Conservation (phyloP, 2,113 vertebrate species). For the Coregonus clupeaformis region DNA sequence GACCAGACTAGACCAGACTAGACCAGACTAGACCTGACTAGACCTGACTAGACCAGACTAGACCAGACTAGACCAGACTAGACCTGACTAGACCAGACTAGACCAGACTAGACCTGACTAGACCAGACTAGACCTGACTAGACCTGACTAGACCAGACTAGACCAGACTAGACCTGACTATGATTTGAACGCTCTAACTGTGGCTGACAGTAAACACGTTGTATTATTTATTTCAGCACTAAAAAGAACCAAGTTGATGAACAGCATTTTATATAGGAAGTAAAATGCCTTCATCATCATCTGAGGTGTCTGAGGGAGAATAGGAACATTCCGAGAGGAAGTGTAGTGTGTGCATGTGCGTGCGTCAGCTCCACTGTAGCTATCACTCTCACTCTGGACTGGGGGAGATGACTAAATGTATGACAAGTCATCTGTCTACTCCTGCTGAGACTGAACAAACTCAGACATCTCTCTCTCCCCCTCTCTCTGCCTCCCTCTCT, state of each 20-base stretch:
- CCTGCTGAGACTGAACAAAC: slow-evolving; percentile 30
- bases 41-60: too few species aligned
- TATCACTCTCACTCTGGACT: slow-evolving; percentile 38
- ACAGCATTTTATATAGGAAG: not conserved
- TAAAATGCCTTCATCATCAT: not conserved
- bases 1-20: too few species aligned
- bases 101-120: too few species aligned
- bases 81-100: too few species aligned
- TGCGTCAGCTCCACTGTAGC: slow-evolving; percentile 49
- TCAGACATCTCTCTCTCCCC: slow-evolving; percentile 22
- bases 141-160: too few species aligned
- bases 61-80: too few species aligned
- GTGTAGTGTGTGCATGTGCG: slow-evolving; percentile 29
- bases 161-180: too few species aligned
- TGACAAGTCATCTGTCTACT: slow-evolving; percentile 46
- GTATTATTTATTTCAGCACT: slow-evolving; percentile 42
- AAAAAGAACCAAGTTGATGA: slow-evolving; percentile 13
- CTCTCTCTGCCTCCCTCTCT: not conserved
- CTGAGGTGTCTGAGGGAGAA: slow-evolving; percentile 16
- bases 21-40: too few species aligned
- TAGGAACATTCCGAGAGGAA: slow-evolving; percentile 33
- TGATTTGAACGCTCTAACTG: not conserved
- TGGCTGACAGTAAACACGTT: slow-evolving; percentile 47
- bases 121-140: too few species aligned
- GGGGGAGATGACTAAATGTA: slow-evolving; percentile 41